These are phyloP conservation scores for Aphis gossypii DNA, from an alignment of 1,140 invertebrate species.

Conservation along the genomic window DNA sequence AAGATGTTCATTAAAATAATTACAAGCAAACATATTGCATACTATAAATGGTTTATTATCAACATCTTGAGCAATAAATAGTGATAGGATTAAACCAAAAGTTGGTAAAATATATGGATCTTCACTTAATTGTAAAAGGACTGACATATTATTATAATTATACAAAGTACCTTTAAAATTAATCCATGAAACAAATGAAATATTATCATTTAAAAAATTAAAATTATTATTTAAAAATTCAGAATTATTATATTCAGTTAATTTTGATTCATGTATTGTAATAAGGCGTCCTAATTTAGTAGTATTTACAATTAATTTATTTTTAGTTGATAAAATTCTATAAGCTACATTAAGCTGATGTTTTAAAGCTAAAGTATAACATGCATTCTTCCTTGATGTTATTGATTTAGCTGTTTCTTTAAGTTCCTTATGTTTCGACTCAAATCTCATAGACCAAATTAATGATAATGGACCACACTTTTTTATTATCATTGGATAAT, in stretches of 20 bases:
- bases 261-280: neutral
- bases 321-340: neutral
- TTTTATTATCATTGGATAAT: too few species aligned
- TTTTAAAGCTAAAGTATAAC: neutral
- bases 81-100: neutral
- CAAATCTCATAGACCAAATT: too few species aligned
- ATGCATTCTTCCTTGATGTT: neutral
- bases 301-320: neutral
- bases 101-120: neutral
- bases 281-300: neutral
- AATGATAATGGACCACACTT: too few species aligned
- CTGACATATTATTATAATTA: neutral
- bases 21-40: neutral
- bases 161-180: neutral
- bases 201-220: neutral
- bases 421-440: too few species aligned
- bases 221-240: neutral
- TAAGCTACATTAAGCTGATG: neutral
- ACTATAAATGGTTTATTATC: neutral
- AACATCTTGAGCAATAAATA: neutral
- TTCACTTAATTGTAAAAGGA: neutral
- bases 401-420: neutral
- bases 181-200: neutral
- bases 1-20: neutral
- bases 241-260: neutral